These are phyloP conservation scores for Silurus lanzhouensis DNA, from an alignment of 2,797 vertebrate species.

Conservation along the genomic window DNA sequence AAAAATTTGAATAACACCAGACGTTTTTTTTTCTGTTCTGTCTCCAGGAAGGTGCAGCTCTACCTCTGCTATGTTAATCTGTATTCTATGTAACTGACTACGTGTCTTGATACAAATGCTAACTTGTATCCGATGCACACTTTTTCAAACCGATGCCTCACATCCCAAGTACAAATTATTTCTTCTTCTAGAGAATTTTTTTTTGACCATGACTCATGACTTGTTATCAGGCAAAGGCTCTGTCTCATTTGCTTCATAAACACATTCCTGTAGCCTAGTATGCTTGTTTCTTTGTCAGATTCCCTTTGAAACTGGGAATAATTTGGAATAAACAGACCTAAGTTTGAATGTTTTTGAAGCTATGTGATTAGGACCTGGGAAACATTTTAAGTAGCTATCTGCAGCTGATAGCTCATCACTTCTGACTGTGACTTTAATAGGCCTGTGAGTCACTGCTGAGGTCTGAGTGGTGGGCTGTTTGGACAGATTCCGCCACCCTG, in stretches of 20 bases:
- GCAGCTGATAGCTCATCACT: constrained; percentile 28
- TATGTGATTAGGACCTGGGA: constrained; percentile 24
- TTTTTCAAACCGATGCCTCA: too few relatives aligned
- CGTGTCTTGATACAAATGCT: too few relatives aligned
- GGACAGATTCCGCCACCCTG: constrained; percentile 31
- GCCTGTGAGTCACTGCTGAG: constrained; percentile 43
- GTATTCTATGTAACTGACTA: too few relatives aligned
- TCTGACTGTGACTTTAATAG: constrained; percentile 49
- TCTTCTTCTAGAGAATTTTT: too few relatives aligned
- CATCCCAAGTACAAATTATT: too few relatives aligned
- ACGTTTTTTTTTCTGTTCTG: too few relatives aligned
- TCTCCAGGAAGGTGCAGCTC: too few relatives aligned
- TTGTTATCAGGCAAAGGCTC: neutral
- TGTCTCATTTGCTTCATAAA: neutral
- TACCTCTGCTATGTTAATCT: too few relatives aligned
- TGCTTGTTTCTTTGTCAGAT: constrained; percentile 5
- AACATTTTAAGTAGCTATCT: constrained; percentile 34
- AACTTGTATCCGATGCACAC: too few relatives aligned
- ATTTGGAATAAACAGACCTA: constrained; percentile 10
- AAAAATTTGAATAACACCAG: too few relatives aligned
- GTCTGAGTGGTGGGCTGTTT: constrained; percentile 36
- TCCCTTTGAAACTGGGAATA: neutral
- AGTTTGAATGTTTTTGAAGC: neutral
- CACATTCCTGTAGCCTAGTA: neutral
- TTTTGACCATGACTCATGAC: neutral